Evolutionary conservation across 2,113 vertebrate genomes (phyloP).

Genomic region (Pampusana beccarii): DNA sequence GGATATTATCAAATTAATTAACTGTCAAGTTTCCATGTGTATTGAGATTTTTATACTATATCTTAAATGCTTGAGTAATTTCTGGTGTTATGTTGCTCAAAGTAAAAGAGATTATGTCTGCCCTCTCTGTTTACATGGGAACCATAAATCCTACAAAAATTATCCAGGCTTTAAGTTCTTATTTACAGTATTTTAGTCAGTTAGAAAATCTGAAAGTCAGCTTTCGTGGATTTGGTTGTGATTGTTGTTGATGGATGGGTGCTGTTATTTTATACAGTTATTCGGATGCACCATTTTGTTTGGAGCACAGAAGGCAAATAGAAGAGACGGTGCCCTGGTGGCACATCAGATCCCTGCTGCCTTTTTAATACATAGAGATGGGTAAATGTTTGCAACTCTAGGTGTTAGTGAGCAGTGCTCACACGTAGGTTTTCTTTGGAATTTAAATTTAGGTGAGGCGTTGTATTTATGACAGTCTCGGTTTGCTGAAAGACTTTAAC

Average conservation of each 20-base stretch:
- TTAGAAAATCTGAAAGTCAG: background rate
- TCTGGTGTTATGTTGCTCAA: background rate
- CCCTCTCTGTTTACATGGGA: background rate
- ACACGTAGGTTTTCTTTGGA: background rate
- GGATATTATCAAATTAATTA: constrained; percentile 1
- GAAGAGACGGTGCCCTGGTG: background rate
- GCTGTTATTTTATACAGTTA: background rate
- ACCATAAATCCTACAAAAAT: background rate
- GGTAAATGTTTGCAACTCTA: background rate
- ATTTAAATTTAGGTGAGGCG: constrained; percentile 2
- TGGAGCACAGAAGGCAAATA: background rate
- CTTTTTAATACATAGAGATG: background rate
- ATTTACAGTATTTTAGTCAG: background rate
- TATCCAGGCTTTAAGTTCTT: background rate
- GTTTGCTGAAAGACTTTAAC: constrained; percentile 61
- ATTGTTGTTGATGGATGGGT: background rate
- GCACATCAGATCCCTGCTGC: background rate
- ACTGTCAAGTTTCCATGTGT: background rate
- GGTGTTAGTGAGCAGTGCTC: background rate
- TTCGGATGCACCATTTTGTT: background rate
- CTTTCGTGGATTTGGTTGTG: background rate
- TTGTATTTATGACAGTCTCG: constrained; percentile 45
- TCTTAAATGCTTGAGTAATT: background rate
- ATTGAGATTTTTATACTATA: background rate
- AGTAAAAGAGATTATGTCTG: background rate